Percentiles rank a stretch among this genome's conserved stretches.
These are phyloP conservation scores for Meteorus cinctellus DNA, from an alignment of 2,888 invertebrate species.

Conservation along the genomic window DNA sequence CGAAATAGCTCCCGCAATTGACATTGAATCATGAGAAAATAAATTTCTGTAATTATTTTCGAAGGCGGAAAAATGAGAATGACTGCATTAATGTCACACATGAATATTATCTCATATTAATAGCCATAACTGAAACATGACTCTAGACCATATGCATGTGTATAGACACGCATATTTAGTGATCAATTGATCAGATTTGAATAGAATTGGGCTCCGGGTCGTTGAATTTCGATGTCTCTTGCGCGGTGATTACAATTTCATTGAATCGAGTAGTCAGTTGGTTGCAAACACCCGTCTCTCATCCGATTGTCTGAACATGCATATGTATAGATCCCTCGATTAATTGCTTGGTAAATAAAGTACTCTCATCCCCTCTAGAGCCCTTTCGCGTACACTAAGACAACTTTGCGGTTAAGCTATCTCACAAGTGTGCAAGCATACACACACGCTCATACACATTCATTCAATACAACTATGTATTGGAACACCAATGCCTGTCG, in stretches of 20 bases:
- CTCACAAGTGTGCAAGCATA: background rate
- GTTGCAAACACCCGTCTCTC: constrained; percentile 35
- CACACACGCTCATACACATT: background rate
- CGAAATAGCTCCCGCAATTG: no score
- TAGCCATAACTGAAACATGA: no score
- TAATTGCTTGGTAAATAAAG: constrained; percentile 60
- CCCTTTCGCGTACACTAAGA: constrained; percentile 41
- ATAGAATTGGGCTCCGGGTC: background rate
- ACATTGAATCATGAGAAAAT: no score
- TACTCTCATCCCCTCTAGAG: constrained; percentile 21
- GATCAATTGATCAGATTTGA: background rate
- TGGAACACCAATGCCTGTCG: background rate
- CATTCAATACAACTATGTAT: background rate
- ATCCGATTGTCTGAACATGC: constrained; percentile 45
- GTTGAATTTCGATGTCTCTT: constrained; percentile 11
- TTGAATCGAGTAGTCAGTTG: constrained; percentile 20
- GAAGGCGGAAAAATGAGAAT: no score
- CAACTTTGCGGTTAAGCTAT: constrained; percentile 25
- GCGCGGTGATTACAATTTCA: constrained; percentile 28
- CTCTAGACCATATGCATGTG: background rate
- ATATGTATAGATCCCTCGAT: constrained; percentile 56
- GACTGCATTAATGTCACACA: background rate
- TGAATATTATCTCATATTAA: constrained; percentile 2
- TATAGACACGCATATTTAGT: background rate
- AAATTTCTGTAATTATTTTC: no score